phyloP scores from a whole-genome alignment of 2,797 vertebrate genomes.

The Coilia nasus region DNA sequence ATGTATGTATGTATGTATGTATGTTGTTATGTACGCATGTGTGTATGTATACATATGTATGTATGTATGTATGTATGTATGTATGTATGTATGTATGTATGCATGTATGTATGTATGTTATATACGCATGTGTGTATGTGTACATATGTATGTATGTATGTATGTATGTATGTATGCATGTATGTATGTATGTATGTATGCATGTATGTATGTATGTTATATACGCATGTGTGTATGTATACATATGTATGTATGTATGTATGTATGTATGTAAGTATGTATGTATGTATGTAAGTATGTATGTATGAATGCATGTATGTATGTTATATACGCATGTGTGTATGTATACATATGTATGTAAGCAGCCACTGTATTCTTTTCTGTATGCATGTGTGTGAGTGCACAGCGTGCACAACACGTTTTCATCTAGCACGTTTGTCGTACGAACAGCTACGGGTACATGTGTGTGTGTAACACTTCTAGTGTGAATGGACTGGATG shows the following conservation, averaged over 20 bases:
- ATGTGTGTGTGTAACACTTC: not conserved
- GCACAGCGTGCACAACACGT: conserved; percentile 21
- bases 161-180: conserved; percentile 35
- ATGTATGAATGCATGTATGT: not conserved
- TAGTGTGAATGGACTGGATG: not conserved
- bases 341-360: not conserved
- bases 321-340: not conserved
- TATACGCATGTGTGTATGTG: conserved; percentile 8
- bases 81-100: conserved; percentile 35
- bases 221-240: not conserved
- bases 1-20: conserved; percentile 23
- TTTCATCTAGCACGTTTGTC: conserved; percentile 2
- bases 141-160: not conserved
- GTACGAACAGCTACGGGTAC: conserved; percentile 8
- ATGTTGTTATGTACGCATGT: too few relatives aligned
- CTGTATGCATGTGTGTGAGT: conserved; percentile 45
- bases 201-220: not conserved
- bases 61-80: conserved; percentile 45
- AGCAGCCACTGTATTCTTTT: not conserved
- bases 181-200: conserved; percentile 4
- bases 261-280: conserved; percentile 31
- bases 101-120: not conserved
- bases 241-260: conserved; percentile 41
- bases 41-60: too few relatives aligned
- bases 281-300: conserved; percentile 33